These are phyloP conservation scores for Odobenus rosmarus DNA, from an alignment of 2,113 vertebrate species.

Conservation along the genomic window DNA sequence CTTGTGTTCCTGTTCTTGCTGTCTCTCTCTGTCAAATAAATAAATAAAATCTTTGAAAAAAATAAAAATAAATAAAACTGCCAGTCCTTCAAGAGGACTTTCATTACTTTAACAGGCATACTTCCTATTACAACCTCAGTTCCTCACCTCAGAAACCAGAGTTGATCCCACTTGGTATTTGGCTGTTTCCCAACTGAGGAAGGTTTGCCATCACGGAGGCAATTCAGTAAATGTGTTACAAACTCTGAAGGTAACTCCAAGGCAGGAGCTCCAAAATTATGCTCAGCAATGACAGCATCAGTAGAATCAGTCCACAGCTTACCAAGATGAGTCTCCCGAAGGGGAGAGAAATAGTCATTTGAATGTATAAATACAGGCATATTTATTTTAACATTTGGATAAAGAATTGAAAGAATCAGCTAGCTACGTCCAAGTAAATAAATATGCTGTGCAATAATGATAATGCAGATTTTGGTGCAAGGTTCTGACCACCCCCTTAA, in stretches of 20 bases:
- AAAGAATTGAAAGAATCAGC: conserved; percentile 49
- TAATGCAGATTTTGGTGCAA: conserved; percentile 40
- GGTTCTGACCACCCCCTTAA: background rate
- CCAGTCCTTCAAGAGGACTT: background rate
- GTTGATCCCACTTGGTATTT: background rate
- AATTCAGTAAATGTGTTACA: conserved; percentile 4
- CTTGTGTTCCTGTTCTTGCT: too few species aligned
- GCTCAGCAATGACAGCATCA: conserved; percentile 53
- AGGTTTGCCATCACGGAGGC: conserved; percentile 10
- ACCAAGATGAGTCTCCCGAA: conserved; percentile 35
- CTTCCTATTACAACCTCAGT: background rate
- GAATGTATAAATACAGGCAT: conserved; percentile 50
- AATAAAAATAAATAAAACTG: background rate
- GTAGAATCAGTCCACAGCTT: conserved; percentile 9
- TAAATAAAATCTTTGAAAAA: too few species aligned
- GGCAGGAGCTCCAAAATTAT: conserved; percentile 32
- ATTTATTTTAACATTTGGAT: conserved; percentile 57
- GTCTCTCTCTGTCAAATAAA: too few species aligned
- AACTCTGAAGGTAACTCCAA: conserved; percentile 39
- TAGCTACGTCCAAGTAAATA: conserved; percentile 14
- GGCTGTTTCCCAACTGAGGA: conserved; percentile 19
- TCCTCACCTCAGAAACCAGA: background rate
- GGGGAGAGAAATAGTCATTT: conserved; percentile 42
- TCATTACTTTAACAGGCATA: conserved; percentile 5
- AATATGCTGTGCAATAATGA: conserved; percentile 10